phyloP scores from a whole-genome alignment of 1,140 invertebrate species.

The Philaenus spumarius region DNA sequence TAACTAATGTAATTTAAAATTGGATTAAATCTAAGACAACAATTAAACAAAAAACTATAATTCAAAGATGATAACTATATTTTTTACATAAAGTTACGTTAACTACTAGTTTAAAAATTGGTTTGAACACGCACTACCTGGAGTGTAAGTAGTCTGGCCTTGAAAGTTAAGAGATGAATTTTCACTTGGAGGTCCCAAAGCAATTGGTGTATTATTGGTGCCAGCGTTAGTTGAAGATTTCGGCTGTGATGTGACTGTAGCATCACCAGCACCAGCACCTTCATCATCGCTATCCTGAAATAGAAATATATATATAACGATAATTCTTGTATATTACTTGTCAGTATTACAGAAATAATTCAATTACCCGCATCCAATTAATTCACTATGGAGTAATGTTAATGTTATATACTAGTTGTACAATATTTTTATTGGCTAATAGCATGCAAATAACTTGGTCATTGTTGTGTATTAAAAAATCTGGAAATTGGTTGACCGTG shows the following conservation, averaged over 20 bases:
- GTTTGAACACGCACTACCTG: conserved; percentile 20
- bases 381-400: neutral
- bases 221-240: neutral
- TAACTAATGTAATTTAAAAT: too few relatives aligned
- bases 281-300: conserved; percentile 26
- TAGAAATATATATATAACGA: neutral
- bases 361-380: neutral
- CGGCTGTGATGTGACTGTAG: conserved; percentile 26
- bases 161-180: conserved; percentile 22
- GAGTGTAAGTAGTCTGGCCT: conserved; percentile 25
- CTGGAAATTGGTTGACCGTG: too few relatives aligned
- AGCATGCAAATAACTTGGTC: too few relatives aligned
- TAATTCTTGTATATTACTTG: neutral
- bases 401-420: too few relatives aligned
- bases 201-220: conserved; percentile 5
- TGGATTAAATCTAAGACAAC: too few relatives aligned
- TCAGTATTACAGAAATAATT: neutral
- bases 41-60: too few relatives aligned
- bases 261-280: conserved; percentile 16
- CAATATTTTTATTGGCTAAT: too few relatives aligned
- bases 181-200: conserved; percentile 21
- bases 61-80: too few relatives aligned
- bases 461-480: too few relatives aligned
- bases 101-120: neutral
- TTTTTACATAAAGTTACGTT: too few relatives aligned